A percentile compares a stretch with the other conserved stretches of the same genome.
Conservation (phyloP, 2,113 vertebrate genomes). For the Xenus cinereus region DNA sequence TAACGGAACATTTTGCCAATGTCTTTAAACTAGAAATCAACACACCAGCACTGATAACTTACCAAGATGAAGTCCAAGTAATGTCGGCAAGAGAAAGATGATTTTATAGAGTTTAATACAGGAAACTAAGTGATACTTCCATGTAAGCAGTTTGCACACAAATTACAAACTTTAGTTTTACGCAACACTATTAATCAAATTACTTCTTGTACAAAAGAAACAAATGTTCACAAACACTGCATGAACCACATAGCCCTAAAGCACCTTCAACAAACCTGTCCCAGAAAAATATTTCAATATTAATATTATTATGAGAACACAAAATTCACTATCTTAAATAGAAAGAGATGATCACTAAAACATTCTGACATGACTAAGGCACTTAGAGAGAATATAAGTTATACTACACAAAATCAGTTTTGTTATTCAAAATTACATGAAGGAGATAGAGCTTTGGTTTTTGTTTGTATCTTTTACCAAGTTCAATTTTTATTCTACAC, state of each 20-base stretch:
- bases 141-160: background rate
- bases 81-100: slow-evolving; percentile 80
- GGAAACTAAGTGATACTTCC: slow-evolving; percentile 34
- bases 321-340: background rate
- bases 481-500: background rate
- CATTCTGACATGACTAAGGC: background rate
- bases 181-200: background rate
- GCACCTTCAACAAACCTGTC: background rate
- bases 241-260: background rate
- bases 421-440: background rate
- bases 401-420: background rate
- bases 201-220: background rate
- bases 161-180: background rate
- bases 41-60: slow-evolving; percentile 75
- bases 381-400: background rate
- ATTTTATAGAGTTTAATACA: slow-evolving; percentile 79
- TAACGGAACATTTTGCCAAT: slow-evolving; percentile 3
- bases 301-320: background rate
- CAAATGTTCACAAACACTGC: background rate
- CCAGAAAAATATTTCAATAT: background rate
- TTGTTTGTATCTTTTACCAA: background rate
- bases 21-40: slow-evolving; percentile 63
- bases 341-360: background rate
- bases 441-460: background rate
- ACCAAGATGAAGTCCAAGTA: slow-evolving; percentile 83